Evolutionary conservation across 2,888 invertebrate genomes (phyloP).

Genomic region (Pseudoips prasinana): DNA sequence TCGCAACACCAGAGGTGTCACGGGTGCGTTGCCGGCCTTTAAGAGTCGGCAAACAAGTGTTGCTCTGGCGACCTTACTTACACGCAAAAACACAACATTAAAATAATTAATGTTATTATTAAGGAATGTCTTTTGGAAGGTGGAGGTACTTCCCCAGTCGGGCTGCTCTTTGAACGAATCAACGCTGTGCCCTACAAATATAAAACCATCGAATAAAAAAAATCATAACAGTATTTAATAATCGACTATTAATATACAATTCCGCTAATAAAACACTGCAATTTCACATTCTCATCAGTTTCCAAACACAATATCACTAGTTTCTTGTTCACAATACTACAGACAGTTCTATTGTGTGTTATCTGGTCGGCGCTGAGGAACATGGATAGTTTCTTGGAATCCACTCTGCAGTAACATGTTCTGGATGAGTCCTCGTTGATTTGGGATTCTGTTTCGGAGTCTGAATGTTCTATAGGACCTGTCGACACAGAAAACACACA

Average conservation of each 20-base stretch:
- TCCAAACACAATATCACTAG: constrained; percentile 89
- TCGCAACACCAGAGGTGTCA: no score
- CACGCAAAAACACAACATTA: no score
- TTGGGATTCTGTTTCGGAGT: constrained; percentile 69
- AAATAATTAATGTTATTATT: no score
- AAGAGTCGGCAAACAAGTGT: no score
- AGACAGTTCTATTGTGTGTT: constrained; percentile 86
- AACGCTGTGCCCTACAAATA: no score
- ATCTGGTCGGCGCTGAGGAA: constrained; percentile 91
- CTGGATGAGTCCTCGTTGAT: constrained; percentile 60
- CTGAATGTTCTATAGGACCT: constrained; percentile 74
- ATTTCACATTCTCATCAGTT: constrained; percentile 87
- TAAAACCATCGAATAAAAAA: no score
- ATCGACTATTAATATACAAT: constrained; percentile 70
- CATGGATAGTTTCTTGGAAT: constrained; percentile 89
- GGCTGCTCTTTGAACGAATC: no score
- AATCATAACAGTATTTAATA: neutral
- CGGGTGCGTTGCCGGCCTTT: no score
- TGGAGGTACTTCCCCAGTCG: no score
- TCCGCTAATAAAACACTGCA: constrained; percentile 92
- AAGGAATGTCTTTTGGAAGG: no score
- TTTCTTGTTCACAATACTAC: constrained; percentile 88
- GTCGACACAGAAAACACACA: no score
- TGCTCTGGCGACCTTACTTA: no score
- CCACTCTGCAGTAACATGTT: constrained; percentile 83